Evolutionary conservation across 2,888 invertebrate species (phyloP).

Genomic region (Drosophila falleni): DNA sequence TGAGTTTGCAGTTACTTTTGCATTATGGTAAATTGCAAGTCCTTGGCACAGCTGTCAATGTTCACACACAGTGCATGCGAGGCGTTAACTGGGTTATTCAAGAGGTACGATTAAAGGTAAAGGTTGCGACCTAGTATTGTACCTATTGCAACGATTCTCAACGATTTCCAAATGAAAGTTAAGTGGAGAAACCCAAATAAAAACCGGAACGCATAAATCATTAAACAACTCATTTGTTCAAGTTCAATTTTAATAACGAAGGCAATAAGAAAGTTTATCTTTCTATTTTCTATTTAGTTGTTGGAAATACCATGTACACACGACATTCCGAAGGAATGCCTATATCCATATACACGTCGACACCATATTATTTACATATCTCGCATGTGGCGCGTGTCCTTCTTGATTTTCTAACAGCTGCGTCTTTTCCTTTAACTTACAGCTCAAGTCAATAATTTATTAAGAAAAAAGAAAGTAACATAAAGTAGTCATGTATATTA

Average conservation of each 20-base stretch:
- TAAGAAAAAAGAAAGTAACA: background rate
- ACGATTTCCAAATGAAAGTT: background rate
- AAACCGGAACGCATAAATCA: slow-evolving; percentile 54
- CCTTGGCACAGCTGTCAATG: slow-evolving; percentile 22
- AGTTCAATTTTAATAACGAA: slow-evolving; percentile 12
- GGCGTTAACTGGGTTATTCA: slow-evolving; percentile 3
- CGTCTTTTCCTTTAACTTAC: slow-evolving; percentile 19
- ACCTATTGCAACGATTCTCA: slow-evolving; percentile 38
- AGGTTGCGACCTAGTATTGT: slow-evolving; percentile 7
- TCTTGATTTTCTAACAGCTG: slow-evolving; percentile 29
- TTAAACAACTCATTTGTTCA: slow-evolving; percentile 36
- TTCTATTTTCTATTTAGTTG: background rate
- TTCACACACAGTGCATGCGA: slow-evolving; percentile 21
- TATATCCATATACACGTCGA: background rate
- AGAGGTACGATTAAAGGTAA: background rate
- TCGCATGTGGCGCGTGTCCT: slow-evolving; percentile 21
- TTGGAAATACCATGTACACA: slow-evolving; percentile 18
- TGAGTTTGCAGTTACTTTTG: background rate
- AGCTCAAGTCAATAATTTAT: slow-evolving; percentile 37
- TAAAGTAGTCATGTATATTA: background rate
- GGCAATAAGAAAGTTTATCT: slow-evolving; percentile 14
- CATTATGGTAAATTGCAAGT: background rate
- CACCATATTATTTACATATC: slow-evolving; percentile 22
- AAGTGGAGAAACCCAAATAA: slow-evolving; percentile 20
- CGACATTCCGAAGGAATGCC: slow-evolving; percentile 1